Base-by-base conservation (phyloP, 2,797 vertebrate genomes). In the Micropoecilia bifurca region DNA sequence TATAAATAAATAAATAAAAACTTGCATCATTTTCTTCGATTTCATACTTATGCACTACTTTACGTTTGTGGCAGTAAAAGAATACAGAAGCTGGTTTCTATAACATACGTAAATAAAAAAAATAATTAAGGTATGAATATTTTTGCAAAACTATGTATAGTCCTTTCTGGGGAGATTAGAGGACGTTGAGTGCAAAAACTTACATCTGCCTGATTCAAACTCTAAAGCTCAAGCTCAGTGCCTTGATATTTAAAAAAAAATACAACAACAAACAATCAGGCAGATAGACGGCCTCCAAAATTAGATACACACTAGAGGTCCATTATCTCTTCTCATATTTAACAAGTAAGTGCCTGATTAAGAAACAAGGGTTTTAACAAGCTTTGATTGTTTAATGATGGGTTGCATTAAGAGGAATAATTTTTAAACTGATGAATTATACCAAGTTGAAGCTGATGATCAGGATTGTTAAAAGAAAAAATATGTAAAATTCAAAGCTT, bases 301-400 rank as follows among this genome's bases (percentile, higher is more conserved):
- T 94, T 91, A 94, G 87, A 90, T 85, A 81, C 88, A 88, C 87
- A 91, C 85, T 87, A 90, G 89, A 94, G 91, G 89, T 93, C 92
- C 91, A 94, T 95, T 92, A 94, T 93, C 93, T 95, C 92, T 89
- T 90, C 90, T 89, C 90, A 84, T 92, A 90, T 92, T 93, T 95
- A 93, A 93, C 90, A 91, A 93, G 92, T 90, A 87, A 92, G 89
- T 83, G 89, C 89, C 91, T 94, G 92, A 95, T 95, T 94, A 95
- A 94, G 91, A 93, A 94, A 93, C 93, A 95, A 90, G 89, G 80
- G 83, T 80, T 91, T 93, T 95, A 95, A 95, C 90, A 89, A 91
- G 91, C 91, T 84, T 81, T 94, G 95, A 95, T 95, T 93, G 92
- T 92, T 93, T 93, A 93, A 93, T 85, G 84, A 93, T 92, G 91